Evolutionary conservation across 1,140 invertebrate species (phyloP).

Genomic region (Orius insidiosus): DNA sequence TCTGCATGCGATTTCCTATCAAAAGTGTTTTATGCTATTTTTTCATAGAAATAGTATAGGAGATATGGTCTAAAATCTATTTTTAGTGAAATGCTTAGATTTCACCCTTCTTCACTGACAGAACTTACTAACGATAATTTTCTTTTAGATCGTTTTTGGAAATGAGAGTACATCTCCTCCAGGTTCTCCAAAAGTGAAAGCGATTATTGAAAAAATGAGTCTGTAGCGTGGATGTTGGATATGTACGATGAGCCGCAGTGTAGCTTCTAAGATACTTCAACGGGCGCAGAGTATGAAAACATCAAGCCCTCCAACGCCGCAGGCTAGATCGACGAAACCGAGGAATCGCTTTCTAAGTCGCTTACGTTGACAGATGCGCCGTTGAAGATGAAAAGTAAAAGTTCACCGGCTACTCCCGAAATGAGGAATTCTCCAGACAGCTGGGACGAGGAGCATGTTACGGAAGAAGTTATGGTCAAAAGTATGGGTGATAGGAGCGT

Average conservation of each 20-base stretch:
- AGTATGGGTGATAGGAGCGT: constrained; percentile 11
- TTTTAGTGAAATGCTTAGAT: too few species aligned
- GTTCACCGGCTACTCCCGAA: neutral
- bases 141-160: too few species aligned
- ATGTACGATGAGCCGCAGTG: constrained; percentile 51
- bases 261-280: constrained; percentile 20
- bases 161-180: constrained; percentile 4
- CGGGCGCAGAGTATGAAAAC: constrained; percentile 20
- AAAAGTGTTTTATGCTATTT: too few species aligned
- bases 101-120: too few species aligned
- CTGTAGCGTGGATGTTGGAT: constrained; percentile 65
- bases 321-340: neutral
- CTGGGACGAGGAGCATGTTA: constrained; percentile 11
- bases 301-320: constrained; percentile 10
- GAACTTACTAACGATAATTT: too few species aligned
- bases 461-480: constrained; percentile 15
- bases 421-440: constrained; percentile 3
- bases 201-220: constrained; percentile 66
- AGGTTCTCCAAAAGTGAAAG: constrained; percentile 39
- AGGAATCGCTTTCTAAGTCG: neutral
- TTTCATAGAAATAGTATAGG: too few species aligned
- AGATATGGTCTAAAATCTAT: too few species aligned
- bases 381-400: neutral
- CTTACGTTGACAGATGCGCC: neutral
- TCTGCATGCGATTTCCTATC: too few species aligned